Percentiles rank a stretch among this genome's conserved stretches.
Conservation (phyloP, 2,888 invertebrate species). For the Spodoptera littoralis region DNA sequence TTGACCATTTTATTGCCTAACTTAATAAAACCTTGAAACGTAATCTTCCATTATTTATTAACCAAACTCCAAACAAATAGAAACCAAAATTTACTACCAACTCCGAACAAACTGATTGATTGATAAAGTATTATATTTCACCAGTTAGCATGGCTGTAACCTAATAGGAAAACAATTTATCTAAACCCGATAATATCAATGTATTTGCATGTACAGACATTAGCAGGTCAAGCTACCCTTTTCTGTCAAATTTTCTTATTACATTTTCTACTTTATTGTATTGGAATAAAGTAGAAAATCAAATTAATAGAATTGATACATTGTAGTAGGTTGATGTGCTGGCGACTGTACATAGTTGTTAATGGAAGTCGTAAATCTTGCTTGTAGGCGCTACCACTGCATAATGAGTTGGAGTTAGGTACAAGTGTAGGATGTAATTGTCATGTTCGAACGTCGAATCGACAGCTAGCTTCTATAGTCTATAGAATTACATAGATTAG, state of each 20-base stretch:
- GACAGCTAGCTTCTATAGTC: slow-evolving; percentile 3
- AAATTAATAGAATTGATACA: too few species aligned
- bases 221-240: too few species aligned
- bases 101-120: slow-evolving; percentile 38
- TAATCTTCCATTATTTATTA: too few species aligned
- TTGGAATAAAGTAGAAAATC: too few species aligned
- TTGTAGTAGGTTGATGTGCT: too few species aligned
- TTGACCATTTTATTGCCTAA: too few species aligned
- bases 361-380: slow-evolving; percentile 31
- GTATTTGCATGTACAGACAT: slow-evolving; percentile 36
- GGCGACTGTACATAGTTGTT: slow-evolving; percentile 1
- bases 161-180: slow-evolving; percentile 44
- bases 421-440: slow-evolving; percentile 42
- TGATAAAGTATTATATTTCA: slow-evolving; percentile 37
- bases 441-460: slow-evolving; percentile 27
- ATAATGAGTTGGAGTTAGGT: slow-evolving; percentile 20
- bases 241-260: too few species aligned
- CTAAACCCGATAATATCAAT: slow-evolving; percentile 34
- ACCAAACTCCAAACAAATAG: not conserved
- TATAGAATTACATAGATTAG: not conserved
- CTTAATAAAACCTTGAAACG: too few species aligned
- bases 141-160: slow-evolving; percentile 37
- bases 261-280: too few species aligned
- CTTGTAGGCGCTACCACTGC: slow-evolving; percentile 31
- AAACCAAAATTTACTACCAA: slow-evolving; percentile 5